phyloP scores from a whole-genome alignment of 2,113 vertebrate species.

The Neotragus moschatus region DNA sequence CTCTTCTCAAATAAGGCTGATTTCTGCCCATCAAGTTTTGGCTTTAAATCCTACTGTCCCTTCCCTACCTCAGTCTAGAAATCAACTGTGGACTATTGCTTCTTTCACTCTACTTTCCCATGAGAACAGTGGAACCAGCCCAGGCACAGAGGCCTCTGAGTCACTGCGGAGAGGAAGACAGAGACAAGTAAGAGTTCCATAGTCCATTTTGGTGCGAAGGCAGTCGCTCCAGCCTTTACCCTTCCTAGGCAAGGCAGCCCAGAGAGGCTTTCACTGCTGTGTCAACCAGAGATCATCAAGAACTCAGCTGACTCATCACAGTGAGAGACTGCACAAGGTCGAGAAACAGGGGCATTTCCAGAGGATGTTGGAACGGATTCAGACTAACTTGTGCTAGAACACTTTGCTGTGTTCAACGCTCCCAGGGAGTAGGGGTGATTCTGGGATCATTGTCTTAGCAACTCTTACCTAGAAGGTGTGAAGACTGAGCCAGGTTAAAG shows the following conservation, averaged over 20 bases:
- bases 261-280: not conserved
- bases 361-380: not conserved
- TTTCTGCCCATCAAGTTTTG: not conserved
- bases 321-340: not conserved
- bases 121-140: not conserved
- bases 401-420: not conserved
- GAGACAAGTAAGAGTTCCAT: not conserved
- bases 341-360: not conserved
- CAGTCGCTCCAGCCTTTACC: not conserved
- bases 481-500: not conserved
- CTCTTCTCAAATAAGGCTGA: not conserved
- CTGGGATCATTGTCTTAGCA: not conserved
- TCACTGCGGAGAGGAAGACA: not conserved
- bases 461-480: not conserved
- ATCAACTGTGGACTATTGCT: not conserved
- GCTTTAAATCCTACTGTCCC: not conserved
- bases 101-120: not conserved
- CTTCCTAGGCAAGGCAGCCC: not conserved
- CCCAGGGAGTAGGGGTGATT: not conserved
- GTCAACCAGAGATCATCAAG: not conserved
- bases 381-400: too few relatives aligned
- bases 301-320: not conserved
- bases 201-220: not conserved
- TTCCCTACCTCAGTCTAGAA: not conserved
- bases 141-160: not conserved